Conservation (phyloP, 2,888 invertebrate genomes). For the Scaptomyza caliginosa region DNA sequence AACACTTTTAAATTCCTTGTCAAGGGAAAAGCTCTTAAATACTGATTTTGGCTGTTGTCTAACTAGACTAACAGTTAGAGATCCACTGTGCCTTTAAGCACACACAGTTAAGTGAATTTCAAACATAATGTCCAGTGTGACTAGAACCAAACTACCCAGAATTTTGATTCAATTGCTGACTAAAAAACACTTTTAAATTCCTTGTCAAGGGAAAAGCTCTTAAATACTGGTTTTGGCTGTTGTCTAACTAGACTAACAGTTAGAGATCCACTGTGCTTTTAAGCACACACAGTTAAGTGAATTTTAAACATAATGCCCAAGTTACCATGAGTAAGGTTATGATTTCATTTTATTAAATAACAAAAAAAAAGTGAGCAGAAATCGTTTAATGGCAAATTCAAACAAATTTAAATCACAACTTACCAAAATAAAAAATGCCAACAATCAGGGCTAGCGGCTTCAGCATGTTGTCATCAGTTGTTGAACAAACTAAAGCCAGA, state of each 20-base stretch:
- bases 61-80: not conserved
- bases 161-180: not conserved
- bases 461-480: slow-evolving; percentile 77
- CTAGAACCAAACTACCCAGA: not conserved
- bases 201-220: not conserved
- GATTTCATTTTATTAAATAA: slow-evolving; percentile 35
- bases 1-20: not conserved
- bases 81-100: not conserved
- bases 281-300: not conserved
- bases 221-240: not conserved
- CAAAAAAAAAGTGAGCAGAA: slow-evolving; percentile 34
- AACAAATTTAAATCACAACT: slow-evolving; percentile 62
- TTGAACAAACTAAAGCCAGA: slow-evolving; percentile 44
- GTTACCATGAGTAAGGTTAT: too few relatives aligned
- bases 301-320: slow-evolving; percentile 22
- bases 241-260: not conserved
- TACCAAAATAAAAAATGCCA: slow-evolving; percentile 80
- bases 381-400: slow-evolving; percentile 49
- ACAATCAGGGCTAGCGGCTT: slow-evolving; percentile 75
- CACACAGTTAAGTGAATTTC: slow-evolving; percentile 5
- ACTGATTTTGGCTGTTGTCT: not conserved
- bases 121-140: slow-evolving; percentile 8
- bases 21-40: not conserved
- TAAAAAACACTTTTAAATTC: not conserved
- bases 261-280: not conserved